These are phyloP conservation scores for Zygogramma bicolorata DNA, from an alignment of 2,888 invertebrate species.

Conservation along the genomic window DNA sequence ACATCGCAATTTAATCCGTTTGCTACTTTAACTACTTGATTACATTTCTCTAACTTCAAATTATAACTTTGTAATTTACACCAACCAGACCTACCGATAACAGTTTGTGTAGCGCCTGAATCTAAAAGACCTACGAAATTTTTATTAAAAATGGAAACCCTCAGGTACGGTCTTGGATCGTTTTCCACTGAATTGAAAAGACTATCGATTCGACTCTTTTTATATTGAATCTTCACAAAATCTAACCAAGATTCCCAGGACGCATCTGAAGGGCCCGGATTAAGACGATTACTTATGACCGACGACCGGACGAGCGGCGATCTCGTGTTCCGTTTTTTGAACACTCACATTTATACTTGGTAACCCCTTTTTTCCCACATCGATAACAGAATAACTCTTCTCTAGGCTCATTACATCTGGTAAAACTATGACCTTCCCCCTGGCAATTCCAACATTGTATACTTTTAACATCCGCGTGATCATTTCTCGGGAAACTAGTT, in stretches of 20 bases:
- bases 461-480: not conserved
- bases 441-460: not conserved
- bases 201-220: not conserved
- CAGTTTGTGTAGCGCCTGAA: slow-evolving; percentile 16
- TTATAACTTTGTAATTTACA: not conserved
- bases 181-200: not conserved
- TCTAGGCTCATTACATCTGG: not conserved
- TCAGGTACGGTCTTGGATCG: slow-evolving; percentile 21
- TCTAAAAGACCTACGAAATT: slow-evolving; percentile 5
- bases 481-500: too few species aligned
- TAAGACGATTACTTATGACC: slow-evolving; percentile 24
- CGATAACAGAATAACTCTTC: not conserved
- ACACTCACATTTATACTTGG: slow-evolving; percentile 3
- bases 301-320: slow-evolving; percentile 13
- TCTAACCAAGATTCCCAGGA: not conserved
- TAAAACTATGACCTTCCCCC: not conserved
- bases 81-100: slow-evolving; percentile 7
- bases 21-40: slow-evolving; percentile 27
- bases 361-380: not conserved
- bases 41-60: not conserved
- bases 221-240: slow-evolving; percentile 6
- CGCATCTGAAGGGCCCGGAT: slow-evolving; percentile 12
- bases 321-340: slow-evolving; percentile 5
- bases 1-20: slow-evolving; percentile 26
- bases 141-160: slow-evolving; percentile 13